These are phyloP conservation scores for Lagria hirta DNA, from an alignment of 2,888 invertebrate species.

Conservation along the genomic window DNA sequence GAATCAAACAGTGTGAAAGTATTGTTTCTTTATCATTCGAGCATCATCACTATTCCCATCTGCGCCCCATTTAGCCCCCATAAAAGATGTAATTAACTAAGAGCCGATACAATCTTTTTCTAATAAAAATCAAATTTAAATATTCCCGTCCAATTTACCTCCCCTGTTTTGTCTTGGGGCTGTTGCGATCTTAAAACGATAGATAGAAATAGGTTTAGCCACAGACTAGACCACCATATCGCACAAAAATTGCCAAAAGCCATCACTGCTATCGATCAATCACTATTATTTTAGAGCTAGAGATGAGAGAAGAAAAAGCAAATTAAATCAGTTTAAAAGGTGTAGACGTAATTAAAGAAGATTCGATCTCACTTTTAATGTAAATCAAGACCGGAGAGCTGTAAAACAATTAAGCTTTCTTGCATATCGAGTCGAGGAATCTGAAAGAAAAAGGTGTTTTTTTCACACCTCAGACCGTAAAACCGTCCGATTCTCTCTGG, in stretches of 20 bases:
- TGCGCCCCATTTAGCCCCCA: no score
- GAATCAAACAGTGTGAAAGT: no score
- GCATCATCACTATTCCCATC: no score
- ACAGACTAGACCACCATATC: conserved; percentile 22
- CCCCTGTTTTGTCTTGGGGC: conserved; percentile 32
- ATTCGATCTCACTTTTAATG: conserved; percentile 30
- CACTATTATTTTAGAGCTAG: no score
- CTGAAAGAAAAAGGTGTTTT: neutral
- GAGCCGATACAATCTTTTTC: conserved; percentile 46
- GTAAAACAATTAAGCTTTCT: conserved; percentile 45
- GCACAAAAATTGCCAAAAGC: conserved; percentile 13
- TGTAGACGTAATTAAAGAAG: conserved; percentile 14
- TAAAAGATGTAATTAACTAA: conserved; percentile 48
- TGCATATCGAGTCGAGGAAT: conserved; percentile 32
- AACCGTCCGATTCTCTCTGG: conserved; percentile 18
- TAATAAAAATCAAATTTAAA: conserved; percentile 45
- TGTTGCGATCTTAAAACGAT: conserved; percentile 16
- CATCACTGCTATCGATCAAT: no score
- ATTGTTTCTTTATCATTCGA: no score
- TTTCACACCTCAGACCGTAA: conserved; percentile 16
- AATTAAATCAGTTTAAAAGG: conserved; percentile 7
- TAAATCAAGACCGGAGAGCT: conserved; percentile 35
- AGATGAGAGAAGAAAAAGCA: conserved; percentile 6
- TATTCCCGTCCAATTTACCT: conserved; percentile 46
- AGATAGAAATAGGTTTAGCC: no score